Evolutionary conservation across 2,113 vertebrate genomes (phyloP), one percentile per base, ranked within the genome.

Genomic region (Gobiocypris rarus): DNA sequence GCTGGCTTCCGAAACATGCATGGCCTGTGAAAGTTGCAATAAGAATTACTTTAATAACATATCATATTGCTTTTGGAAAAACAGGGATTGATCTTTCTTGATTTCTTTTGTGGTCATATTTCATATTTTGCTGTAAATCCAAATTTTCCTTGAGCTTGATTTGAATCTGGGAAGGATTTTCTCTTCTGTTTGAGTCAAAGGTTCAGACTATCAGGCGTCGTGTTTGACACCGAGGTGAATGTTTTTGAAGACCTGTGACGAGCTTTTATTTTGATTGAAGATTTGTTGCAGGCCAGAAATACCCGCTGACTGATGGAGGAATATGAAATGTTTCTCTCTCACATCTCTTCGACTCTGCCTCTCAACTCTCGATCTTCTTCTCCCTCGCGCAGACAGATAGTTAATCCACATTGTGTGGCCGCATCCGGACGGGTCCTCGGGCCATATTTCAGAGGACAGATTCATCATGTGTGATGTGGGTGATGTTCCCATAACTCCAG

Each of bases 401-500:
- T 92, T 89, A 85, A 88, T 89, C 87, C 74, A 89, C 65, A 67
- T 81, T 54, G 84, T 87, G 65, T 59, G 76, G 58, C 52, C 65
- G 24, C 24, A 76, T 75, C 71, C 61, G 67, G 56, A 41, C 43
- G 79, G 63, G 38, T 83, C 81, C 43, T 61, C 70, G 58, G 80
- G 76, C 84, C 70, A 78, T 93, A 89, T 92, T 89, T 93, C 89
- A 92, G 79, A 83, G 75, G 77, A 14, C 86, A 87, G 90, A 93
- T 92, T 89, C 89, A 92, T 92, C 89, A 86, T 75, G 65, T 65
- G 82, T 88, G 91, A 93, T 91, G 88, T 38, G 22, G 75, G 83
- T 91, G 84, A 93, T 91, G 83, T 88, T 69, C 83, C 83, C 85
- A 92, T 93, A 93, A 93, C 89, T 93, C 90, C 84, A 84, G 48